Evolutionary conservation across 2,888 invertebrate species (phyloP).

Genomic region (Cylindroiulus punctatus): DNA sequence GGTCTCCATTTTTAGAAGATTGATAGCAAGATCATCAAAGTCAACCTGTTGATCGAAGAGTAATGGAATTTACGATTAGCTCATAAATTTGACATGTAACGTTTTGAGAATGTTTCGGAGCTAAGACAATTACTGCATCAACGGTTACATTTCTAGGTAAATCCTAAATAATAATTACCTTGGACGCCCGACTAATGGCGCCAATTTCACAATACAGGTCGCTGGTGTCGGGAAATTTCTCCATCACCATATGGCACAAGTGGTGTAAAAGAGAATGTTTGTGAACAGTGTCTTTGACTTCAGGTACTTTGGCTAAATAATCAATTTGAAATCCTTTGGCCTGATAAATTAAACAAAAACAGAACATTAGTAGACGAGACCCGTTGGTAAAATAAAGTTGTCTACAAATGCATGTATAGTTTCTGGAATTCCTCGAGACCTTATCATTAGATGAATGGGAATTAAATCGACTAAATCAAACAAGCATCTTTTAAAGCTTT

Average conservation of each 20-base stretch:
- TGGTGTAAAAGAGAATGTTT: slow-evolving; percentile 98
- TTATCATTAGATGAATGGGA: too few species aligned
- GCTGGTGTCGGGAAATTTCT: slow-evolving; percentile 92
- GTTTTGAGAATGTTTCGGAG: neutral
- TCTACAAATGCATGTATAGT: too few species aligned
- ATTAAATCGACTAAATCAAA: too few species aligned
- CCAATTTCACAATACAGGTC: slow-evolving; percentile 91
- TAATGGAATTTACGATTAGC: slow-evolving; percentile 16
- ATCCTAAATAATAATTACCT: slow-evolving; percentile 70
- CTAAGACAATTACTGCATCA: too few species aligned
- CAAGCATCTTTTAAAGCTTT: too few species aligned
- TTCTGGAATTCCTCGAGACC: too few species aligned
- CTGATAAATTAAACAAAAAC: slow-evolving; percentile 63
- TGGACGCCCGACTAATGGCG: slow-evolving; percentile 68
- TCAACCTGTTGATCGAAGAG: slow-evolving; percentile 80
- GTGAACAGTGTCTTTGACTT: slow-evolving; percentile 99
- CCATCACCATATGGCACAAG: slow-evolving; percentile 96
- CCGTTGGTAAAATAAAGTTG: too few species aligned
- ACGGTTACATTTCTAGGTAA: too few species aligned
- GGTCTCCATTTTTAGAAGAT: slow-evolving; percentile 86
- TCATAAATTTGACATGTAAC: neutral
- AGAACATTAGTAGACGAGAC: too few species aligned
- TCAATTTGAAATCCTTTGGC: slow-evolving; percentile 98
- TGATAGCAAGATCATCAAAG: slow-evolving; percentile 88
- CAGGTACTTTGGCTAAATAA: slow-evolving; percentile 95